phyloP scores from a whole-genome alignment of 2,888 invertebrate species.

The Apotomis betuletana region DNA sequence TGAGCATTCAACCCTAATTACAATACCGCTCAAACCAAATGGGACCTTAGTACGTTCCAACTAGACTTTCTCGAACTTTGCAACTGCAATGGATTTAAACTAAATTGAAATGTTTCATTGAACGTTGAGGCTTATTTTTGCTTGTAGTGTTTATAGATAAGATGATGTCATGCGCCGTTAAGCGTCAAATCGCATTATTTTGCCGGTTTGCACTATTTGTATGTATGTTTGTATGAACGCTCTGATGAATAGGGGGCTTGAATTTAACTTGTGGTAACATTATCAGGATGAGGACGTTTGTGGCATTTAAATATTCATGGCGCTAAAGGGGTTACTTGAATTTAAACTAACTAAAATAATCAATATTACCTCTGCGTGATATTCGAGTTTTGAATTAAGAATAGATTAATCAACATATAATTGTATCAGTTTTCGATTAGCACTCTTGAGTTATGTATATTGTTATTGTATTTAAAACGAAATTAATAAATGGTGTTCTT shows the following conservation, averaged over 20 bases:
- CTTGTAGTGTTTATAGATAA: conserved; percentile 3
- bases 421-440: too few species aligned
- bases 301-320: conserved; percentile 18
- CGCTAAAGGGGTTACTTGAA: background rate
- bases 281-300: conserved; percentile 13
- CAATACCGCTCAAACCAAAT: background rate
- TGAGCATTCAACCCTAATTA: conserved; percentile 24
- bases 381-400: too few species aligned
- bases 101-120: background rate
- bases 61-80: background rate
- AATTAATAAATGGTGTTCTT: too few species aligned
- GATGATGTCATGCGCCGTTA: conserved; percentile 45
- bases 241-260: conserved; percentile 12
- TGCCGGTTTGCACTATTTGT: conserved; percentile 54
- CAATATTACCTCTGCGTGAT: too few species aligned
- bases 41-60: background rate
- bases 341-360: too few species aligned
- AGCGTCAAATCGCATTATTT: conserved; percentile 70
- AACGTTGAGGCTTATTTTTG: background rate
- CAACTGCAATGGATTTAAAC: background rate
- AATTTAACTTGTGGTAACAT: conserved; percentile 21
- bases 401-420: too few species aligned
- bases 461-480: too few species aligned
- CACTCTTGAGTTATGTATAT: too few species aligned
- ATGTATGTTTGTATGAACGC: conserved; percentile 27